phyloP scores from a whole-genome alignment of 2,797 vertebrate genomes.

The Malurus splendens region DNA sequence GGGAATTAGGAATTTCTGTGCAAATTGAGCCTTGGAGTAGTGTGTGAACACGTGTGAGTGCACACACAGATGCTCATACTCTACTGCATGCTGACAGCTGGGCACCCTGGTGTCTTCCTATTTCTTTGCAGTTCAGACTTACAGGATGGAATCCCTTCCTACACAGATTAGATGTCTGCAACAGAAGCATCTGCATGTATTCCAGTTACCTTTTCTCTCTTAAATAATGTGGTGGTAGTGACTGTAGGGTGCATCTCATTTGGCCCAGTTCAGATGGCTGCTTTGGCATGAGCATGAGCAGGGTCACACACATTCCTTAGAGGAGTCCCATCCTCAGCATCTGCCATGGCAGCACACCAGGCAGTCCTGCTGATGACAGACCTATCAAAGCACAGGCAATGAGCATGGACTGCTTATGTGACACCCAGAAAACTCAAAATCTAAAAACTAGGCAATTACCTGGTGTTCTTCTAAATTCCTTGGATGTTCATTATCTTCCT shows the following conservation, averaged over 20 bases:
- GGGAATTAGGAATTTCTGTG: background rate
- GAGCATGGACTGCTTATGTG: background rate
- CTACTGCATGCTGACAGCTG: background rate
- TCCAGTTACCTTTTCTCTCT: background rate
- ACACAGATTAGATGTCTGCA: background rate
- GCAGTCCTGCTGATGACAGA: background rate
- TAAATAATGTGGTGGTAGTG: background rate
- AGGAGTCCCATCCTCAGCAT: background rate
- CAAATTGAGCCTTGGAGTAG: background rate
- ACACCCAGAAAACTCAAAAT: background rate
- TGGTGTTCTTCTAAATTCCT: background rate
- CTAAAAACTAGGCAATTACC: background rate
- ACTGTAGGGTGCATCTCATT: background rate
- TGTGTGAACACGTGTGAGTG: accelerated
- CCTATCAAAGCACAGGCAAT: background rate
- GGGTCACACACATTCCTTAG: background rate
- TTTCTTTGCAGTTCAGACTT: background rate
- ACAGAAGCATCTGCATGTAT: background rate
- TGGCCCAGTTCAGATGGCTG: background rate
- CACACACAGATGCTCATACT: background rate
- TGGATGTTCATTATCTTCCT: background rate
- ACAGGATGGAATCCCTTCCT: background rate
- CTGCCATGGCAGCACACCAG: background rate
- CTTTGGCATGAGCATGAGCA: background rate
- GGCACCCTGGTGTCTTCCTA: background rate